phyloP scores from a whole-genome alignment of 2,888 invertebrate genomes.

The Thymelicus sylvestris region DNA sequence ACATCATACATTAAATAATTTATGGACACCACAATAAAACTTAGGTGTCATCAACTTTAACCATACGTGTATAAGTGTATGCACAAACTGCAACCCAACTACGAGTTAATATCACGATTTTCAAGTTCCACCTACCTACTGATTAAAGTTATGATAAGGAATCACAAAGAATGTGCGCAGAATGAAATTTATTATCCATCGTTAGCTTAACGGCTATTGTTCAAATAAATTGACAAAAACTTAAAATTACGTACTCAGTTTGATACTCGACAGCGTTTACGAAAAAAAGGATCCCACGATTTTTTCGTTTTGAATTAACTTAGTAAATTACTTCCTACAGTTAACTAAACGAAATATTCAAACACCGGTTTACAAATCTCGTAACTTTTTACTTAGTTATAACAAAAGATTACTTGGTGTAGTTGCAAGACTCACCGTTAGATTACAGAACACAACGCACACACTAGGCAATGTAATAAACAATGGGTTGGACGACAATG shows the following conservation, averaged over 20 bases:
- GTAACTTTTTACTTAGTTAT: not conserved
- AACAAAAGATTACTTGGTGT: constrained; percentile 1
- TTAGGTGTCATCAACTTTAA: too few relatives aligned
- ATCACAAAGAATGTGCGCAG: constrained; percentile 12
- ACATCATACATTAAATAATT: too few relatives aligned
- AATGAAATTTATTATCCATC: constrained; percentile 31
- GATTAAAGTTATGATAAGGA: constrained; percentile 21
- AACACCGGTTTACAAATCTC: constrained; percentile 17
- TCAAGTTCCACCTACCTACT: not conserved
- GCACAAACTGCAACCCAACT: not conserved
- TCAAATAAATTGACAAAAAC: constrained; percentile 36
- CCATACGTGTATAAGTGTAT: too few relatives aligned
- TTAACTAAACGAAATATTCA: constrained; percentile 8
- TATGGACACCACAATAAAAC: too few relatives aligned
- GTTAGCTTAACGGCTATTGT: constrained; percentile 35
- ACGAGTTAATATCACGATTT: not conserved
- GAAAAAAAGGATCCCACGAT: constrained; percentile 33
- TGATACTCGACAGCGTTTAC: constrained; percentile 17
- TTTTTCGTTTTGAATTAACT: constrained; percentile 22
- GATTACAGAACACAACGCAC: constrained; percentile 60
- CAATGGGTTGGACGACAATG: constrained; percentile 58
- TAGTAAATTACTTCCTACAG: constrained; percentile 34
- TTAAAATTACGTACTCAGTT: constrained; percentile 29
- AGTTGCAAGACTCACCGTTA: constrained; percentile 60
- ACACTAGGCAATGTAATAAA: constrained; percentile 57